Evolutionary conservation across 1,140 invertebrate genomes (phyloP).

Genomic region (Drosophila oshimai): DNA sequence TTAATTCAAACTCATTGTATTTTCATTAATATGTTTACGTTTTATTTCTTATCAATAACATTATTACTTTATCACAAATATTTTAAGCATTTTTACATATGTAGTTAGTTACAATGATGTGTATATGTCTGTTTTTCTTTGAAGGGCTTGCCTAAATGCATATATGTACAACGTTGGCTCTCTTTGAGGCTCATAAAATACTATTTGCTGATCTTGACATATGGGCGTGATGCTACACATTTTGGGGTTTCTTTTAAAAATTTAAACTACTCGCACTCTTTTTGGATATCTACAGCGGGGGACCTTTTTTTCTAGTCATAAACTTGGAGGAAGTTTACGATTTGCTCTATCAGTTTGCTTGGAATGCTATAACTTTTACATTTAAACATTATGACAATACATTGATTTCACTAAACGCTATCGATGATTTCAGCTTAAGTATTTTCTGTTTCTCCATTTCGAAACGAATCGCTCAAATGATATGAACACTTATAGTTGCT

Average conservation of each 20-base stretch:
- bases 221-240: conserved; percentile 45
- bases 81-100: conserved; percentile 81
- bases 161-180: conserved; percentile 62
- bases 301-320: conserved; percentile 53
- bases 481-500: conserved; percentile 58
- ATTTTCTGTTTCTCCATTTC: conserved; percentile 10
- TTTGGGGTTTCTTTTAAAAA: conserved; percentile 38
- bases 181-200: conserved; percentile 52
- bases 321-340: conserved; percentile 65
- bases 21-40: conserved; percentile 62
- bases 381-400: conserved; percentile 51
- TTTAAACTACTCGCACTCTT: conserved; percentile 44
- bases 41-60: conserved; percentile 78
- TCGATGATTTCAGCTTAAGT: conserved; percentile 30
- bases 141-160: conserved; percentile 19
- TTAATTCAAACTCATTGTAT: not conserved
- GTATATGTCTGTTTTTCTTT: conserved; percentile 38
- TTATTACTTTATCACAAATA: conserved; percentile 81
- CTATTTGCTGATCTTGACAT: conserved; percentile 28
- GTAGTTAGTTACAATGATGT: conserved; percentile 77
- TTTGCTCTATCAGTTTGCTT: conserved; percentile 49
- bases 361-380: conserved; percentile 55
- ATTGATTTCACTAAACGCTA: conserved; percentile 37
- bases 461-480: conserved; percentile 44
- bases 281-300: conserved; percentile 65